Evolutionary conservation across 2,797 vertebrate species (phyloP).

Genomic region (Rachycentron canadum): DNA sequence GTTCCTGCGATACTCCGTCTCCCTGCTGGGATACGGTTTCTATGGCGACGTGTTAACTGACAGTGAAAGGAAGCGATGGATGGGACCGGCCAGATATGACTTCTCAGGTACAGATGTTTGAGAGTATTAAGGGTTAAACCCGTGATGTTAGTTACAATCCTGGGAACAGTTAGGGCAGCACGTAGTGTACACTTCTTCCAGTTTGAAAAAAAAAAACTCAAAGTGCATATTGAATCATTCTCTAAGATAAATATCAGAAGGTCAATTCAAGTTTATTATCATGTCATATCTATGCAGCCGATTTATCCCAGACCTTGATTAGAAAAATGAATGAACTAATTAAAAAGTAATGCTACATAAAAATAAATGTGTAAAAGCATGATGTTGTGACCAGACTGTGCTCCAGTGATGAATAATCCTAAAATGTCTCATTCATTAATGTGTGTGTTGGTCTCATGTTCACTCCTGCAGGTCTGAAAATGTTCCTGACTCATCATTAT

Average conservation of each 20-base stretch:
- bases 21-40: slow-evolving; percentile 95
- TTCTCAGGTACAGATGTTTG: slow-evolving; percentile 86
- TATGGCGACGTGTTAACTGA: slow-evolving; percentile 94
- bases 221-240: no score
- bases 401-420: neutral
- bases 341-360: no score
- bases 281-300: no score
- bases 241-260: no score
- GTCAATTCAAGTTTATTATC: no score
- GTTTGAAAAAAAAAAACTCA: no score
- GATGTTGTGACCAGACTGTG: neutral
- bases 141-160: no score
- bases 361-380: no score
- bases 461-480: slow-evolving; percentile 89
- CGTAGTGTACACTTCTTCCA: no score
- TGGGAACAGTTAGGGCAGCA: no score
- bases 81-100: slow-evolving; percentile 94
- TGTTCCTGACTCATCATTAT: slow-evolving; percentile 93
- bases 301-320: no score
- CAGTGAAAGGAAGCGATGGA: slow-evolving; percentile 95
- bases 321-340: no score
- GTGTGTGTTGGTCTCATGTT: neutral
- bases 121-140: neutral
- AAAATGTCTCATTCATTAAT: neutral
- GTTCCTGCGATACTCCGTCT: slow-evolving; percentile 92